Conservation (phyloP, 2,888 invertebrate species). For the Leptothorax acervorum region DNA sequence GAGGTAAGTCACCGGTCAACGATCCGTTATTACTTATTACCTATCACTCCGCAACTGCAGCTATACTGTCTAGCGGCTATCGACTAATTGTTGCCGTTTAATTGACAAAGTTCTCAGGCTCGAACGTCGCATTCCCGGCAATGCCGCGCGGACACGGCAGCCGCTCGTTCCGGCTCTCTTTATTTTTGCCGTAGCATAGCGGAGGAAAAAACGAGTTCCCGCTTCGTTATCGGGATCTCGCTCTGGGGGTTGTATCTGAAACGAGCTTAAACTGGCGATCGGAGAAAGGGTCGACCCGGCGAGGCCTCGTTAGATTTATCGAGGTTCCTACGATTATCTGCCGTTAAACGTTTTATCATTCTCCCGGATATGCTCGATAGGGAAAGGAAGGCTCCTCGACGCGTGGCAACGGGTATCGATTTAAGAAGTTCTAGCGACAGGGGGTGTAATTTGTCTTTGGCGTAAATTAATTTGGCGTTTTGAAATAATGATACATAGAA, state of each 20-base stretch:
- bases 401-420: conserved; percentile 28
- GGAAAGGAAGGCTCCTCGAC: conserved; percentile 15
- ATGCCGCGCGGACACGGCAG: conserved; percentile 1
- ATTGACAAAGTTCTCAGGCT: conserved; percentile 85
- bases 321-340: conserved; percentile 50
- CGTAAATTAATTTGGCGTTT: conserved; percentile 28
- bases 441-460: conserved; percentile 17
- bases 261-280: conserved; percentile 49
- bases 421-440: conserved; percentile 36
- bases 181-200: neutral
- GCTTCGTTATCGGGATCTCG: conserved; percentile 67
- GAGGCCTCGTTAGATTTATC: conserved; percentile 57
- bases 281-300: conserved; percentile 26
- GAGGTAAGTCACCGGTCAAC: conserved; percentile 64
- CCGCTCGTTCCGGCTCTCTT: conserved; percentile 18
- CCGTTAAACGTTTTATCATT: conserved; percentile 52
- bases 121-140: conserved; percentile 56
- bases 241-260: conserved; percentile 32
- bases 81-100: conserved; percentile 83
- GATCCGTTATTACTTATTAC: conserved; percentile 79
- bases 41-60: conserved; percentile 70
- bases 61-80: conserved; percentile 50
- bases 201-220: conserved; percentile 38
- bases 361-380: conserved; percentile 27
- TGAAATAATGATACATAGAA: neutral